Conservation (phyloP, 2,113 vertebrate genomes). For the Rhinogobius similis region DNA sequence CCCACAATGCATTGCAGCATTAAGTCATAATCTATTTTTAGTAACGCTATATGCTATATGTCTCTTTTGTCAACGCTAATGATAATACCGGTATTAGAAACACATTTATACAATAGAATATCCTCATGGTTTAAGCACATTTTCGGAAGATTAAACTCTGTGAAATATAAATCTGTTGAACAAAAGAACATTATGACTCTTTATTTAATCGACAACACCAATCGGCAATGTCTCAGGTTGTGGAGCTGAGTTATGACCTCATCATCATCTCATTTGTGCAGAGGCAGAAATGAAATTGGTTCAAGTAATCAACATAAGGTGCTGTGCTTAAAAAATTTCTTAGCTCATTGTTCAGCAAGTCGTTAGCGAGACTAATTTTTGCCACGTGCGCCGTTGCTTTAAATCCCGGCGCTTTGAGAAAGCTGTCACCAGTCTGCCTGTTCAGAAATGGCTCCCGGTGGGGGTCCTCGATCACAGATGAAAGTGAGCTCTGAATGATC, state of each 20-base stretch:
- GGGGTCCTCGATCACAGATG: constrained; percentile 67
- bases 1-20: too few relatives aligned
- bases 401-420: constrained; percentile 53
- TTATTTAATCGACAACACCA: constrained; percentile 69
- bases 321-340: constrained; percentile 64
- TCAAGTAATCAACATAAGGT: constrained; percentile 72
- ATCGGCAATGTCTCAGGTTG: constrained; percentile 64
- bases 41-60: too few relatives aligned
- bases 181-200: constrained; percentile 57
- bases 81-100: background rate
- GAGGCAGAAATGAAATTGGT: constrained; percentile 78
- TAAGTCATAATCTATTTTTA: too few relatives aligned
- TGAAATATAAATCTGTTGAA: background rate
- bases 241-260: constrained; percentile 74
- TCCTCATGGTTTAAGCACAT: background rate
- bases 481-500: constrained; percentile 48
- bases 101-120: too few relatives aligned
- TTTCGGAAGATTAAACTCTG: background rate
- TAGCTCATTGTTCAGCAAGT: constrained; percentile 66
- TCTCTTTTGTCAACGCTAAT: background rate
- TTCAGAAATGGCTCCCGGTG: constrained; percentile 57
- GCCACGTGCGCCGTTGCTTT: constrained; percentile 47
- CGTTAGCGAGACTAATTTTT: constrained; percentile 71
- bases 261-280: constrained; percentile 74
- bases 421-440: constrained; percentile 56